Base-by-base conservation (phyloP, 92 coral and sea anemone species). In the Porites divaricata region DNA sequence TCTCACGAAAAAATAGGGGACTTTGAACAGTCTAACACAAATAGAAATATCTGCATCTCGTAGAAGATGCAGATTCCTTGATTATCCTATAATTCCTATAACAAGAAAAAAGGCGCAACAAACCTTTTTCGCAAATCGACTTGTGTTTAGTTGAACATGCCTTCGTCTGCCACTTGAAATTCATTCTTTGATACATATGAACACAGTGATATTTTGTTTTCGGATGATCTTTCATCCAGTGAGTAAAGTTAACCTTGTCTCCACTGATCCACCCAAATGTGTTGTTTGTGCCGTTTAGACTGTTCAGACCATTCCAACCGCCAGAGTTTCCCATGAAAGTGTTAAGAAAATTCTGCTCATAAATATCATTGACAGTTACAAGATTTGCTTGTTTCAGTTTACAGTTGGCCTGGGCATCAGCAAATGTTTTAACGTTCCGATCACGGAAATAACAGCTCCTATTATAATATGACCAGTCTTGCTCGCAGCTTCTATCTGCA, bases 151-250 rank as follows among this genome's bases (percentile, higher is more conserved):
- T 0, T 54, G 14, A 11, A 54, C 59, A 54, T 8, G 1, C 13
- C 59, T 0, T 15, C 0, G 16, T 0, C 0, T 0, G 59, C 59
- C 59, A 54, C 16, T 9, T 8, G 59, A 11, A 15, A 2, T 54
- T 4, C 9, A 10, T 2, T 1, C 0, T 1, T 54, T 12, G 9
- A 54, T 54, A 54, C 59, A 54, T 54, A 54, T 54, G 59, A 54
- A 54, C 45, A 35, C 45, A 35, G 45, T 35, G 45, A 4, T 35
- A 0, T 35, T 35, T 0, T 0, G 7, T 35, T 5, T 35, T 0
- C 4, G 45, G 45, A 0, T 35, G 45, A 35, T 0, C 45, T 35
- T 35, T 0, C 0, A 0, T 35, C 45, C 45, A 35, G 0, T 35
- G 4, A 0, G 45, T 35, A 35, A 35, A 35, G 45, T 35, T 35